Evolutionary conservation across 37 sponge, comb jelly and placozoan species (phyloP).

Genomic region (Aplysina aerophoba): DNA sequence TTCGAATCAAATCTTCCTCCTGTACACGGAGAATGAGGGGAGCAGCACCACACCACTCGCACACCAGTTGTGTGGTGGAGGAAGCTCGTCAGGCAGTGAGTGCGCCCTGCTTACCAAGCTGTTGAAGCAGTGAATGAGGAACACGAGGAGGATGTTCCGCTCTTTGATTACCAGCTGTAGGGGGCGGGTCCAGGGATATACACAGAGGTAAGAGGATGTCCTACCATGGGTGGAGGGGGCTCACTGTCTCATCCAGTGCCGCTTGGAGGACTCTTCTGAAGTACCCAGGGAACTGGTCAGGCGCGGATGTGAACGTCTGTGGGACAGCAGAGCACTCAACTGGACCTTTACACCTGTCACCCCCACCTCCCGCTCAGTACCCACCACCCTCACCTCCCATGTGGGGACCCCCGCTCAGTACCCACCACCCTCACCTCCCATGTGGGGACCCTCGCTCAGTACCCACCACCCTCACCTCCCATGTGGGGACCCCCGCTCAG

Average conservation of each 20-base stretch:
- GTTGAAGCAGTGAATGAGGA: slow-evolving; percentile 96
- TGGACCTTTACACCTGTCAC: neutral
- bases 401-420: neutral
- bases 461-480: slow-evolving; percentile 67
- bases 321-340: neutral
- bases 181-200: too few species aligned
- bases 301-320: slow-evolving; percentile 44
- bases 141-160: slow-evolving; percentile 76
- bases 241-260: slow-evolving; percentile 25
- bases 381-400: neutral
- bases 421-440: neutral
- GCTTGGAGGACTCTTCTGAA: slow-evolving; percentile 39
- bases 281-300: slow-evolving; percentile 61
- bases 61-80: neutral
- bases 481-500: slow-evolving; percentile 88
- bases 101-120: slow-evolving; percentile 79
- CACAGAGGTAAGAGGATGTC: too few species aligned
- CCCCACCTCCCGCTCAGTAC: neutral
- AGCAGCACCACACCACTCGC: neutral
- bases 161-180: slow-evolving; percentile 70
- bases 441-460: neutral
- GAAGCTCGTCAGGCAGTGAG: neutral
- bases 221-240: neutral
- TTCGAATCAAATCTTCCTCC: slow-evolving; percentile 93
- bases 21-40: slow-evolving; percentile 13